These are phyloP conservation scores for Phalacrocorax aristotelis DNA, from an alignment of 2,113 vertebrate species.

Conservation along the genomic window DNA sequence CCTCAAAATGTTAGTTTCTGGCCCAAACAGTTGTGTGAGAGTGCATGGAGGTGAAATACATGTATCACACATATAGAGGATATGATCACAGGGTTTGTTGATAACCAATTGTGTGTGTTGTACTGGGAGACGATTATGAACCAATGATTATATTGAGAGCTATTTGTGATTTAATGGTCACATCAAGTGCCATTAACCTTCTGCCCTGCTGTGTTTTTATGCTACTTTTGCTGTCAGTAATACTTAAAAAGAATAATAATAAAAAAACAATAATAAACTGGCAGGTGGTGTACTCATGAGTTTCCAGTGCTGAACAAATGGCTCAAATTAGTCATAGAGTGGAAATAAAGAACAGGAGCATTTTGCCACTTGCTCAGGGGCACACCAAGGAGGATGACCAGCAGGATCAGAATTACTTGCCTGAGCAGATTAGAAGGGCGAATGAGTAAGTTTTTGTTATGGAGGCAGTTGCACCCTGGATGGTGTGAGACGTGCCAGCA, in stretches of 20 bases:
- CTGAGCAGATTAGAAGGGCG: not conserved
- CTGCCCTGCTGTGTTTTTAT: not conserved
- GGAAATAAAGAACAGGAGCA: slow-evolving; percentile 32
- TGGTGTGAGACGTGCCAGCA: not conserved
- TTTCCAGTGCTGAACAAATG: slow-evolving; percentile 40
- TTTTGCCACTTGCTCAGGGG: slow-evolving; percentile 35
- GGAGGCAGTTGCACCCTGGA: not conserved
- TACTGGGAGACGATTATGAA: not conserved
- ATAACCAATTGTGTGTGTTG: not conserved
- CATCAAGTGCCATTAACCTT: not conserved
- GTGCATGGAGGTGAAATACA: not conserved
- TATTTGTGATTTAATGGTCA: not conserved
- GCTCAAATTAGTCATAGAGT: slow-evolving; percentile 55
- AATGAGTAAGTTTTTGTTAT: not conserved
- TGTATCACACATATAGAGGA: not conserved
- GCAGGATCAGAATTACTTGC: slow-evolving; percentile 5
- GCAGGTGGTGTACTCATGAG: slow-evolving; percentile 20
- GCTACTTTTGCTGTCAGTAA: not conserved
- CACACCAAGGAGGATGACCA: not conserved
- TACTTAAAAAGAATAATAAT: not conserved
- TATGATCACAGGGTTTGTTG: not conserved
- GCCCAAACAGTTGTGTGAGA: not conserved
- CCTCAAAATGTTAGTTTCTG: not conserved
- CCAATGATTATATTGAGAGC: not conserved
- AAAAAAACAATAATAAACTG: slow-evolving; percentile 13